A percentile compares a stretch with the other conserved stretches of the same genome.
These are phyloP conservation scores for Drosophila mojavensis DNA, from an alignment of 1,140 invertebrate species.

Conservation along the genomic window DNA sequence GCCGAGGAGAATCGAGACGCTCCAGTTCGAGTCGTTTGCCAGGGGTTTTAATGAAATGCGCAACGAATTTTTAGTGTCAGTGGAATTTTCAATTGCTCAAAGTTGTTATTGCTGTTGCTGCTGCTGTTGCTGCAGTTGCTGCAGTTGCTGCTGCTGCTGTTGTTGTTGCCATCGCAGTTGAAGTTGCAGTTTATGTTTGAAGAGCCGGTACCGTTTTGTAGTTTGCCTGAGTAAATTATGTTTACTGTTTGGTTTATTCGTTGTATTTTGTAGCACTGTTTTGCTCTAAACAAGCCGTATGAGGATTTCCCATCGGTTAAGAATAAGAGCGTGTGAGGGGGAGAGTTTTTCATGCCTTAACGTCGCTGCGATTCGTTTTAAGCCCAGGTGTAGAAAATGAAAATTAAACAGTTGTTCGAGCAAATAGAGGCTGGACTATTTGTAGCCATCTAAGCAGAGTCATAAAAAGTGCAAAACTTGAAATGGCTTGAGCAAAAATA, in stretches of 20 bases:
- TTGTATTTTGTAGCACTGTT: slow-evolving; percentile 19
- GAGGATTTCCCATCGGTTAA: slow-evolving; percentile 32
- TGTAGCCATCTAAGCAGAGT: slow-evolving; percentile 11
- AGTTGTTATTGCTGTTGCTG: slow-evolving; percentile 40
- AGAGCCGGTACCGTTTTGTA: slow-evolving; percentile 41
- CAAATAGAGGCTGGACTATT: slow-evolving; percentile 11
- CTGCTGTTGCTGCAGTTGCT: slow-evolving; percentile 17
- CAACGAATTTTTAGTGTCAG: slow-evolving; percentile 74
- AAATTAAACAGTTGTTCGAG: slow-evolving; percentile 44
- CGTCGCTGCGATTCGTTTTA: not conserved
- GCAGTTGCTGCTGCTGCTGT: slow-evolving; percentile 22
- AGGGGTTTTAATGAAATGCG: slow-evolving; percentile 72
- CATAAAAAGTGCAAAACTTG: slow-evolving; percentile 11
- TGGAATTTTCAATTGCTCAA: slow-evolving; percentile 70
- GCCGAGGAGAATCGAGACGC: slow-evolving; percentile 9
- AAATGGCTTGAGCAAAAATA: not conserved
- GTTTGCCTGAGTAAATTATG: slow-evolving; percentile 57
- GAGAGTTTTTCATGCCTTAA: not conserved
- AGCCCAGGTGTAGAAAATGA: slow-evolving; percentile 20
- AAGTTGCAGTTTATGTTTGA: slow-evolving; percentile 59
- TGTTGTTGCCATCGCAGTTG: slow-evolving; percentile 24
- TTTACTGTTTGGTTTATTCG: slow-evolving; percentile 51
- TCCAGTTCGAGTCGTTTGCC: slow-evolving; percentile 45
- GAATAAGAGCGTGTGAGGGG: not conserved
- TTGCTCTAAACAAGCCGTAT: slow-evolving; percentile 26